Percentiles rank a stretch among this genome's conserved stretches.
Conservation (phyloP, 2,888 invertebrate species). For the Drosophila subsilvestris region DNA sequence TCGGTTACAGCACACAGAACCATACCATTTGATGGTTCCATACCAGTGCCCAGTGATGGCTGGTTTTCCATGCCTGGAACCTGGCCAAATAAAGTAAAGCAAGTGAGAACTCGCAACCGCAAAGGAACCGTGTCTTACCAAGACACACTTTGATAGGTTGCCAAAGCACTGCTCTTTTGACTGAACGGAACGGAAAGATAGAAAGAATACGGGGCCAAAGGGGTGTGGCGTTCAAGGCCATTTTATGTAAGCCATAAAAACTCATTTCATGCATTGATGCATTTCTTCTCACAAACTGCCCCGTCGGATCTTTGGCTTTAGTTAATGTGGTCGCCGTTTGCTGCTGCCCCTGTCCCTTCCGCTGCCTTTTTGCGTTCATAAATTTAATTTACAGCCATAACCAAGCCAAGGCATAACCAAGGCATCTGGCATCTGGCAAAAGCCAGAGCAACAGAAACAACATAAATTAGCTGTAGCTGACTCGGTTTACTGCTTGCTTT, state of each 20-base stretch:
- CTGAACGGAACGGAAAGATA: slow-evolving; percentile 9
- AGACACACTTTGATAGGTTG: slow-evolving; percentile 2
- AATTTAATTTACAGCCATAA: slow-evolving; percentile 73
- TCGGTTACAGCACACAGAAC: not conserved
- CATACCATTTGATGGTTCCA: not conserved
- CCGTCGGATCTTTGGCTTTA: slow-evolving; percentile 28
- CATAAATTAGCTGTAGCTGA: slow-evolving; percentile 52
- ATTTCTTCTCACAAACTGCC: slow-evolving; percentile 72
- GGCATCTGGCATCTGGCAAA: slow-evolving; percentile 44
- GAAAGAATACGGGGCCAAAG: slow-evolving; percentile 42
- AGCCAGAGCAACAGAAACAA: slow-evolving; percentile 24
- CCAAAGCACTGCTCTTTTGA: slow-evolving; percentile 24
- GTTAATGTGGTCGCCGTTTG: slow-evolving; percentile 18
- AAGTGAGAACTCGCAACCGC: not conserved
- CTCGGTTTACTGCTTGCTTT: slow-evolving; percentile 59
- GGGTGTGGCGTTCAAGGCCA: slow-evolving; percentile 73
- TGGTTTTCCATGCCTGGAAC: not conserved
- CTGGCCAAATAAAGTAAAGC: not conserved
- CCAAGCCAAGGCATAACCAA: slow-evolving; percentile 32
- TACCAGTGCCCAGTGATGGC: not conserved
- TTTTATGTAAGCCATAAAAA: slow-evolving; percentile 80
- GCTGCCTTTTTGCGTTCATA: slow-evolving; percentile 59
- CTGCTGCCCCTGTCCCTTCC: not conserved
- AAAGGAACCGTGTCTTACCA: slow-evolving; percentile 20
- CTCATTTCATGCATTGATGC: slow-evolving; percentile 80